Evolutionary conservation across 1,140 invertebrate genomes (phyloP).

Genomic region (Drosophila biarmipes): DNA sequence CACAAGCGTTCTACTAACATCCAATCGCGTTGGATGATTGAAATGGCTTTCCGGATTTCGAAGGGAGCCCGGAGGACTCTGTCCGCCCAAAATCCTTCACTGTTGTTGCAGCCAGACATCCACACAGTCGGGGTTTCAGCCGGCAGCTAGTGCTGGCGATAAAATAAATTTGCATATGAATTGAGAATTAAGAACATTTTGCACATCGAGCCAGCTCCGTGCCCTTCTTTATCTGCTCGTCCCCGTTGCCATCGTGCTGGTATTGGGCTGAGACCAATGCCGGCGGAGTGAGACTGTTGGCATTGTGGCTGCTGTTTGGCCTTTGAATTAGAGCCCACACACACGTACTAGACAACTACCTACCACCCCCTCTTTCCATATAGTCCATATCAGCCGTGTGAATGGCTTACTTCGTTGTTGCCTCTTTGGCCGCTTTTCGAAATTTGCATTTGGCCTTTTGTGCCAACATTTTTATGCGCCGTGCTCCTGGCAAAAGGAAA

Average conservation of each 20-base stretch:
- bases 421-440: constrained; percentile 62
- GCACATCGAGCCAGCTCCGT: constrained; percentile 65
- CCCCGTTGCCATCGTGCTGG: constrained; percentile 3
- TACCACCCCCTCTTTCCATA: not conserved
- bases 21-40: constrained; percentile 32
- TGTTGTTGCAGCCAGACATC: constrained; percentile 73
- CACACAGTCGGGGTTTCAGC: constrained; percentile 21
- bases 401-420: constrained; percentile 75
- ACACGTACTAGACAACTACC: constrained; percentile 10
- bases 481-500: constrained; percentile 43
- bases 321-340: constrained; percentile 75
- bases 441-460: constrained; percentile 74
- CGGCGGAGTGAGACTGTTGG: constrained; percentile 43
- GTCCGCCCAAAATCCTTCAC: constrained; percentile 60
- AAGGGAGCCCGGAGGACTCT: constrained; percentile 35
- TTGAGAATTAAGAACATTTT: constrained; percentile 83
- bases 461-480: constrained; percentile 61
- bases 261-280: constrained; percentile 32
- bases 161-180: constrained; percentile 84
- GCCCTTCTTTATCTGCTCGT: constrained; percentile 7
- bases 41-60: constrained; percentile 22
- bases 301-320: constrained; percentile 78
- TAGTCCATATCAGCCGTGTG: constrained; percentile 54
- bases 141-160: constrained; percentile 60
- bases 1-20: constrained; percentile 10